phyloP scores from a whole-genome alignment of 2,888 invertebrate species.

The Isoperla grammatica region DNA sequence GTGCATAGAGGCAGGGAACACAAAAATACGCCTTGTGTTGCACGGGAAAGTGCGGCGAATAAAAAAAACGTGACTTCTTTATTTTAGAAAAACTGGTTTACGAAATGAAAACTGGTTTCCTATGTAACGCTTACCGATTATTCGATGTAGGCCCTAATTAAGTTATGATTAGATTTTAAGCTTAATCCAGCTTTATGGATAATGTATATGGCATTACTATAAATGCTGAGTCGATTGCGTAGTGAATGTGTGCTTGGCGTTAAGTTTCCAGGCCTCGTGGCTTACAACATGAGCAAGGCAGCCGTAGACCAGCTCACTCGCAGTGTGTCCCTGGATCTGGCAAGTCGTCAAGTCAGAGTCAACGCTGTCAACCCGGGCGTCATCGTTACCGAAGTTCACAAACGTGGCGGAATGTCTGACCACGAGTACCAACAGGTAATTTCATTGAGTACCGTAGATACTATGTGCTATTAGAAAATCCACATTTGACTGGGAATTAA shows the following conservation, averaged over 20 bases:
- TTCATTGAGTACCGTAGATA: too few species aligned
- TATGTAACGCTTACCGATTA: too few species aligned
- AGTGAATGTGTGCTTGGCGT: neutral
- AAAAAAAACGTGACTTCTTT: too few species aligned
- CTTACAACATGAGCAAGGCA: slow-evolving; percentile 53
- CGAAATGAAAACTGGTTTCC: too few species aligned
- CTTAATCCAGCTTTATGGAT: neutral
- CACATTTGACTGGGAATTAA: too few species aligned
- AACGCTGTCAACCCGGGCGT: slow-evolving; percentile 46
- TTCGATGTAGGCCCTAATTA: too few species aligned
- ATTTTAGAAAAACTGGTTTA: too few species aligned
- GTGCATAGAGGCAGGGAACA: too few species aligned
- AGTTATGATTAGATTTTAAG: too few species aligned
- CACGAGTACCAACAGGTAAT: slow-evolving; percentile 42
- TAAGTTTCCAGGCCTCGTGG: slow-evolving; percentile 41
- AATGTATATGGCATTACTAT: neutral
- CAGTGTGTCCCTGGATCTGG: slow-evolving; percentile 48
- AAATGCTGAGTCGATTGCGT: neutral
- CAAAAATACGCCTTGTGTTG: too few species aligned
- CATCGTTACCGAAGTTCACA: slow-evolving; percentile 50
- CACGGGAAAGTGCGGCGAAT: too few species aligned
- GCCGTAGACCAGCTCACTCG: slow-evolving; percentile 55
- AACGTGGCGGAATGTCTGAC: slow-evolving; percentile 49
- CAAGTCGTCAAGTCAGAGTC: slow-evolving; percentile 28
- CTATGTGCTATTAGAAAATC: too few species aligned